phyloP scores from a whole-genome alignment of 37 sponge, comb jelly and placozoan genomes.

The Amphimedon queenslandica region DNA sequence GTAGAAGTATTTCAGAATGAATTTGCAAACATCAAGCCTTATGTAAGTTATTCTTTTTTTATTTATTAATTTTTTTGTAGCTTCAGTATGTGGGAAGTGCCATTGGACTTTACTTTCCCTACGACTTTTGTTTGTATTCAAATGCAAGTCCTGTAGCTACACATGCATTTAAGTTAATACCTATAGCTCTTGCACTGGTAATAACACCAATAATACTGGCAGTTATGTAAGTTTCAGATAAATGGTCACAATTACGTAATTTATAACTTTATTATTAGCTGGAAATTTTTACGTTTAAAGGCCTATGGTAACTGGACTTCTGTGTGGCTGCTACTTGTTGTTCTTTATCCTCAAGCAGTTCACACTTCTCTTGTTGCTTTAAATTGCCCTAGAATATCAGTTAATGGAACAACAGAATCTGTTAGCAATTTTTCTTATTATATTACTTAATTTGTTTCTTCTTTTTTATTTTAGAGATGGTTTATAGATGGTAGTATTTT shows the following conservation, averaged over 20 bases:
- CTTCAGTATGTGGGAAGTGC: constrained; percentile 60
- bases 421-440: too few species aligned
- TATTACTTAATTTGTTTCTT: neutral
- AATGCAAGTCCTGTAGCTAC: constrained; percentile 43
- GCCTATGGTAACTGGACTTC: constrained; percentile 22
- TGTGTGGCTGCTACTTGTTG: constrained; percentile 42
- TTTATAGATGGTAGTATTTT: constrained; percentile 39
- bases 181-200: constrained; percentile 25
- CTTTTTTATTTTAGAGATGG: constrained; percentile 38
- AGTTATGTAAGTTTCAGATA: neutral
- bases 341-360: constrained; percentile 44
- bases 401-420: too few species aligned
- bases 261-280: neutral
- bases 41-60: constrained; percentile 11
- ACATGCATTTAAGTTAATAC: constrained; percentile 60
- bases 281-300: neutral
- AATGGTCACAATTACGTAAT: neutral
- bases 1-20: constrained; percentile 43
- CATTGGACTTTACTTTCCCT: constrained; percentile 63
- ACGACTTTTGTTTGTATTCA: constrained; percentile 75
- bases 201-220: constrained; percentile 3
- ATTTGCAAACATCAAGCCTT: constrained; percentile 45
- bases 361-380: constrained; percentile 61
- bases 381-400: constrained; percentile 54
- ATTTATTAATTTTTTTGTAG: constrained; percentile 11